Conservation (phyloP, 1,140 invertebrate genomes). For the Nebria ingens region DNA sequence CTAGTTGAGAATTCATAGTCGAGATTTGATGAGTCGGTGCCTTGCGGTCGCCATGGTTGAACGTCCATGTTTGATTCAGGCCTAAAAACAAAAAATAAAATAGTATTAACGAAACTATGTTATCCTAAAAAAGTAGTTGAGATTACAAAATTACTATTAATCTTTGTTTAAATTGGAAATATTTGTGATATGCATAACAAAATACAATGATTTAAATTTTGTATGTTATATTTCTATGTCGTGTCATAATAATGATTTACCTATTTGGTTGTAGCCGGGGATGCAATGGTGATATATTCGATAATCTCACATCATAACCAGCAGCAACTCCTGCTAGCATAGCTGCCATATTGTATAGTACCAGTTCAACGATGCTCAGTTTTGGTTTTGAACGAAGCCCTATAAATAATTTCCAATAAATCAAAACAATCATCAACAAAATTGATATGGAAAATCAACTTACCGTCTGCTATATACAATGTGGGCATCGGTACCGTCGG, state of each 20-base stretch:
- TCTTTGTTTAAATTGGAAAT: too few species aligned
- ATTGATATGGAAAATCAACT: too few species aligned
- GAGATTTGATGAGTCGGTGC: conserved; percentile 16
- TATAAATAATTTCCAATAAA: conserved; percentile 17
- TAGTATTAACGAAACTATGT: too few species aligned
- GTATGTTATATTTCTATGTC: background rate
- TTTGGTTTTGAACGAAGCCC: conserved; percentile 52
- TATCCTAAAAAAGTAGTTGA: too few species aligned
- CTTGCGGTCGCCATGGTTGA: conserved; percentile 27
- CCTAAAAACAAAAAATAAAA: conserved; percentile 19
- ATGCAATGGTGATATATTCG: conserved; percentile 74
- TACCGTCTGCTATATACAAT: conserved; percentile 57
- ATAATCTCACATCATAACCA: conserved; percentile 82
- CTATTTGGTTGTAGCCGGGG: conserved; percentile 59
- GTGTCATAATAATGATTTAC: conserved; percentile 27
- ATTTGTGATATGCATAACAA: too few species aligned
- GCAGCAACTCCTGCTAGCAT: conserved; percentile 79
- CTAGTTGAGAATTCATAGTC: conserved; percentile 48
- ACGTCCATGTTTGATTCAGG: conserved; percentile 25
- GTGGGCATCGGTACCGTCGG: conserved; percentile 64
- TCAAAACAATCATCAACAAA: too few species aligned
- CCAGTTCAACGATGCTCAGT: conserved; percentile 65
- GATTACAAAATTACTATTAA: too few species aligned
- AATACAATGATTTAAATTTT: background rate
- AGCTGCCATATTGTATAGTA: conserved; percentile 83